Evolutionary conservation across 2,797 vertebrate genomes (phyloP).

Genomic region (Oreonectes daqikongensis): DNA sequence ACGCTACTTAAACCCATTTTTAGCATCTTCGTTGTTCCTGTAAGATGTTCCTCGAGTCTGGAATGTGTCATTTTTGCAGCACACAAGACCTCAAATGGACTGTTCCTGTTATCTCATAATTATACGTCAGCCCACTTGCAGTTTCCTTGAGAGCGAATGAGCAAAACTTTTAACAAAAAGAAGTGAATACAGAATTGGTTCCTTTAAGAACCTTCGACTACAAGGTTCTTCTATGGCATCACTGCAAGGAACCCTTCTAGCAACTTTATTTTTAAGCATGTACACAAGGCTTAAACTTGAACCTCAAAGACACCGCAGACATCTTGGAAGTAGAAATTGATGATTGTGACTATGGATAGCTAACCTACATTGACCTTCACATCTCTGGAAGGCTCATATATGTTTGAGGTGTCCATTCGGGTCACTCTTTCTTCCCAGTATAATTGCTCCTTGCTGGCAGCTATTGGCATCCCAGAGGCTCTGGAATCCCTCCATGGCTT

Average conservation of each 20-base stretch:
- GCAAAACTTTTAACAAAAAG: neutral
- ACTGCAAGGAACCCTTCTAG: too few relatives aligned
- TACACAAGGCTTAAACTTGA: too few relatives aligned
- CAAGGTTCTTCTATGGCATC: too few relatives aligned
- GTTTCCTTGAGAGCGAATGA: conserved; percentile 18
- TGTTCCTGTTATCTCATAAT: neutral
- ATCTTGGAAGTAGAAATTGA: neutral
- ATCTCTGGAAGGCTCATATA: neutral
- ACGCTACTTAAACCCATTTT: neutral
- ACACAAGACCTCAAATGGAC: neutral
- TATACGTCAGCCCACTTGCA: neutral
- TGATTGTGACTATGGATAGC: neutral
- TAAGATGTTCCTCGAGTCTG: neutral
- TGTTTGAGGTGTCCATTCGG: neutral
- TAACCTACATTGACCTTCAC: neutral
- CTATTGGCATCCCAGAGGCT: conserved; percentile 10
- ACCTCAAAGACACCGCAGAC: too few relatives aligned
- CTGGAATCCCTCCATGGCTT: too few relatives aligned
- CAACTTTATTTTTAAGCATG: too few relatives aligned
- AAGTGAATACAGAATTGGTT: neutral
- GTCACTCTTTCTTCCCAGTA: conserved; percentile 1
- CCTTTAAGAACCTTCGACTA: too few relatives aligned
- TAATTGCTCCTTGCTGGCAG: conserved; percentile 29
- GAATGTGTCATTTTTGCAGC: neutral
- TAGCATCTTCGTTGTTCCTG: neutral